Base-by-base conservation (phyloP, 2,888 invertebrate genomes). In the Dexiosoma caninum region DNA sequence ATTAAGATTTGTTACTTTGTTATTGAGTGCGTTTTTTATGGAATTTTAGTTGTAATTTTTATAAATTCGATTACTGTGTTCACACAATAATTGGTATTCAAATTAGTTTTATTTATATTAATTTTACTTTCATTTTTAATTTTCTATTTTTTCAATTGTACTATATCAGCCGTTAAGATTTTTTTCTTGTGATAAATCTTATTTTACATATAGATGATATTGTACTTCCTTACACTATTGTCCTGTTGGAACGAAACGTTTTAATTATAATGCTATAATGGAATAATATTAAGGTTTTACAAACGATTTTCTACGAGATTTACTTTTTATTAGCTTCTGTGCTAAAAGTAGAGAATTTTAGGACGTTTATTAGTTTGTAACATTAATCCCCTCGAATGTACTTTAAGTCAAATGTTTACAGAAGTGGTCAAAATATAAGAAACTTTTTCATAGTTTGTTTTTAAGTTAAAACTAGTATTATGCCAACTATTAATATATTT, bases 141-240 rank as follows among this genome's bases (percentile, higher is more conserved):
- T 27, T 27, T 35, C 10, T 4, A 16, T 60, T 59, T 27, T 37
- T 59, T 60, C 19, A n/a, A 55, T 32, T 19, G 16, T 0, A 19
- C 12, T 12, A 16, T 19, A 35, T 35, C 53, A 30, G 7, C 30
- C 19, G 1, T 53, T 51, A 21, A 46, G 46, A 57, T 70, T 35
- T 40, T 40, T 67, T 51, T 16, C 44, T 62, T 72, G 78, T 78
- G 78, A 78, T 78, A 72, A 67, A 60, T 49, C 10, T 19, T 32
- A n/a, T 10, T 51, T 60, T 57, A 46, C 8, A n/a, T 27, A 27
- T 37, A 32, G 16, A 44, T 30, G 23, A 30, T 21, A 53, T 23
- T 23, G 4, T 60, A 62, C 23, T 9, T 51, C 10, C 32, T 7
- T 21, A 57, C 35, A 32, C 1, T 53, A 30, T 27, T 12, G 21